These are phyloP conservation scores for Rutpela maculata DNA, from an alignment of 2,888 invertebrate genomes.

Conservation along the genomic window DNA sequence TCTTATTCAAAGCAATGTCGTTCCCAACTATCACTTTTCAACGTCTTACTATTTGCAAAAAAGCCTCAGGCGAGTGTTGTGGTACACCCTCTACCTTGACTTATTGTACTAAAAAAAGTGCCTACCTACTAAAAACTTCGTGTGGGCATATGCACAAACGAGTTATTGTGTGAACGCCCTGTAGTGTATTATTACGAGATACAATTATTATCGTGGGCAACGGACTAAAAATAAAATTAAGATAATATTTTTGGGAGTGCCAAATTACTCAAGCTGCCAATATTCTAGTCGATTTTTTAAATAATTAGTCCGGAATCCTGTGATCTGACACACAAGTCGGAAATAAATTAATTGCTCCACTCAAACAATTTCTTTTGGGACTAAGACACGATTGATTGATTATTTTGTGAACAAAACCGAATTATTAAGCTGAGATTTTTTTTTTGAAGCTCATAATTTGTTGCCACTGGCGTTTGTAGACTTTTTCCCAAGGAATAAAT, in stretches of 20 bases:
- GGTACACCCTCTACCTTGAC: not conserved
- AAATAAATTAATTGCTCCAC: not conserved
- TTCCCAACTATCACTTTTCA: too few relatives aligned
- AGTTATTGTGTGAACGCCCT: conserved; percentile 46
- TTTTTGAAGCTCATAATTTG: not conserved
- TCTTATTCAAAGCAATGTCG: too few relatives aligned
- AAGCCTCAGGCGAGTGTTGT: not conserved
- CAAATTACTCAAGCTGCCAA: conserved; percentile 24
- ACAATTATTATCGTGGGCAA: conserved; percentile 49
- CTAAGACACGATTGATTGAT: not conserved
- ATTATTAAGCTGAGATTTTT: not conserved
- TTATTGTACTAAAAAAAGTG: not conserved
- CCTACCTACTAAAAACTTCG: not conserved
- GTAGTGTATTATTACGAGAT: conserved; percentile 46
- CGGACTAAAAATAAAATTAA: conserved; percentile 50
- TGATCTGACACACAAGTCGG: conserved; percentile 8
- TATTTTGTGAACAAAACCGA: not conserved
- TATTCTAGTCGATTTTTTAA: conserved; percentile 19
- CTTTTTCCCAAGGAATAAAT: not conserved
- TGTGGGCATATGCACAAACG: conserved; percentile 44
- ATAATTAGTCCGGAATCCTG: conserved; percentile 27
- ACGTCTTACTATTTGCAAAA: too few relatives aligned
- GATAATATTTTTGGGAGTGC: conserved; percentile 48
- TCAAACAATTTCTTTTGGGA: not conserved
- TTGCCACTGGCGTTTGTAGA: not conserved